Percentiles rank a stretch among this genome's conserved stretches.
Conservation (phyloP, 2,888 invertebrate species). For the Saturnia japonica region DNA sequence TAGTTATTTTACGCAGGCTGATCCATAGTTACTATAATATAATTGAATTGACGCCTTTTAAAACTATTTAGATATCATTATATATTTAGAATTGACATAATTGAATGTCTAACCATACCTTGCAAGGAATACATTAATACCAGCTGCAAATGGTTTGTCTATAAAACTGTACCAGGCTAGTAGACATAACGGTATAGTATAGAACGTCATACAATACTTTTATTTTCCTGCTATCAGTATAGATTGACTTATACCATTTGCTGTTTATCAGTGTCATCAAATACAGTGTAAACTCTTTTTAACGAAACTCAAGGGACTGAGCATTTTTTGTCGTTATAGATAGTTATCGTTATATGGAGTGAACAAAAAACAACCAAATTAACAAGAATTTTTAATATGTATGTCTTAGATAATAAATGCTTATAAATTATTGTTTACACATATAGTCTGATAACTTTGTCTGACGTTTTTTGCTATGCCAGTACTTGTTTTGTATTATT, state of each 20-base stretch:
- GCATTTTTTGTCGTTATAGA: too few species aligned
- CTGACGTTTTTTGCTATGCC: too few species aligned
- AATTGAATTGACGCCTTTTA: background rate
- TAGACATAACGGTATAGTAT: background rate
- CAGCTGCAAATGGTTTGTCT: background rate
- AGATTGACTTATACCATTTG: background rate
- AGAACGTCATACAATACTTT: background rate
- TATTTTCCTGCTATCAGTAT: background rate
- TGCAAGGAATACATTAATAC: background rate
- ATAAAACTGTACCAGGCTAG: background rate
- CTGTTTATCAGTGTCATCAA: background rate
- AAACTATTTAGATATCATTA: background rate
- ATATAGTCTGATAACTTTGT: too few species aligned
- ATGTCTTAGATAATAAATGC: too few species aligned
- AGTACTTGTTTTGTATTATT: too few species aligned
- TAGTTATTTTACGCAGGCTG: too few species aligned
- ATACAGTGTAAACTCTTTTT: too few species aligned
- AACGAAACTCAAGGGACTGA: too few species aligned
- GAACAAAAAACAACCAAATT: too few species aligned
- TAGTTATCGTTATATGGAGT: too few species aligned
- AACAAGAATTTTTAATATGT: too few species aligned
- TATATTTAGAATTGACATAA: background rate
- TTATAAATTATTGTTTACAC: too few species aligned
- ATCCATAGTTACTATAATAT: background rate
- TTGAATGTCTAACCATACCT: background rate